phyloP scores from a whole-genome alignment of 2,888 invertebrate species.

The Eretmocerus hayati region DNA sequence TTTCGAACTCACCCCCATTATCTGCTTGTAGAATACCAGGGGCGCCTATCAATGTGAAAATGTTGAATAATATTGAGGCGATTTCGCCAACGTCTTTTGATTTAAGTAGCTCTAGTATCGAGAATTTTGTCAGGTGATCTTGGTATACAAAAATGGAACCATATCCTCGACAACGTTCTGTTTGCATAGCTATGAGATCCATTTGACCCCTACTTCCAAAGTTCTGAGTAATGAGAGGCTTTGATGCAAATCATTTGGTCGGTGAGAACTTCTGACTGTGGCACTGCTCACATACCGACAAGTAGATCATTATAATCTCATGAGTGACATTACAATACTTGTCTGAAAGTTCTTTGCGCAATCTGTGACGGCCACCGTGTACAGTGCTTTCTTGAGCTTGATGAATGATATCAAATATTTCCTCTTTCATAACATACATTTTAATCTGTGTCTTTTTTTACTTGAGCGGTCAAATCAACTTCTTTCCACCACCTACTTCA shows the following conservation, averaged over 20 bases:
- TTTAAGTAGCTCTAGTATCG: neutral
- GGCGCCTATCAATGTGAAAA: neutral
- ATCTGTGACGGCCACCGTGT: too few relatives aligned
- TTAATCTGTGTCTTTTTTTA: too few relatives aligned
- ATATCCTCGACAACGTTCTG: neutral
- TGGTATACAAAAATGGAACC: neutral
- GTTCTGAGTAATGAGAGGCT: neutral
- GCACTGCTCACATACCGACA: too few relatives aligned
- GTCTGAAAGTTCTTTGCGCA: too few relatives aligned
- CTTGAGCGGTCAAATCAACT: too few relatives aligned
- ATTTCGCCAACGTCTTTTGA: neutral
- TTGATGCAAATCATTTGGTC: neutral
- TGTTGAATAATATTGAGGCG: neutral
- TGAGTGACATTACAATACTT: too few relatives aligned
- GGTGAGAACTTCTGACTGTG: too few relatives aligned
- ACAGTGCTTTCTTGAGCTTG: too few relatives aligned
- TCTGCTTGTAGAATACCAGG: neutral
- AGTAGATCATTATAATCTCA: too few relatives aligned
- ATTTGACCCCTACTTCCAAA: neutral
- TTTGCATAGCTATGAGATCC: neutral
- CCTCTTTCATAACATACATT: too few relatives aligned
- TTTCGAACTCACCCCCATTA: neutral
- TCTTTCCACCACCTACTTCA: too few relatives aligned
- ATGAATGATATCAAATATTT: too few relatives aligned
- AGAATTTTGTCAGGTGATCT: neutral